Base-by-base conservation (phyloP, 2,888 invertebrate genomes). In the Formica aserva region DNA sequence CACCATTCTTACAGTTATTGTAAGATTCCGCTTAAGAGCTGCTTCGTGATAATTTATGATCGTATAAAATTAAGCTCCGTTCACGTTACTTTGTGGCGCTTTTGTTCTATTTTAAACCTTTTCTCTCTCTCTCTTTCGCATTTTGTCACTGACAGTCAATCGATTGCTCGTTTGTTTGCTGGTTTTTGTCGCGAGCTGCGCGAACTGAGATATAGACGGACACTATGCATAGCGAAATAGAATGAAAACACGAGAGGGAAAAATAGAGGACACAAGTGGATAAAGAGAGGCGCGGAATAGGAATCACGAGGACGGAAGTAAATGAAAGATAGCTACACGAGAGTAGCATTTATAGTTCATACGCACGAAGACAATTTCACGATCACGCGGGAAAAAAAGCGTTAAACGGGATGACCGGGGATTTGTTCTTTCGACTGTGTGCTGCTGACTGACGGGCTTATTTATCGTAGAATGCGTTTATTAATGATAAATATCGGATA, bases 331-430 rank as follows among this genome's bases (percentile, higher is more conserved):
- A 67, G 75, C 71, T 85, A 87, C 77, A 69, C 32, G 18, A n/a
- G 45, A 67, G 83, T 8, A 18, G 74, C 83, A 82, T 85, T 72
- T 72, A 67, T 86, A 80, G 80, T 82, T 87, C 71, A 41, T 15
- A 65, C 74, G 76, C 69, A 71, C 65, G 71, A 76, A 83, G 82
- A 82, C 82, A 85, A 86, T 89, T 89, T 86, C 80, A 29, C 69
- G 85, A 83, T 81, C 82, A 77, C 62, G 32, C 67, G 62, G 65
- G 74, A 81, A 85, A 89, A 83, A 78, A 80, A 62, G 74, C 83
- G 82, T 87, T 80, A 87, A 88, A 87, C 84, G 82, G 66, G 80
- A 78, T 81, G 83, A 81, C 60, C 72, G 82, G 83, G 83, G 77
- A 82, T 87, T 87, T 74, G 80, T 82, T 86, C 74, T 80, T 84